Evolutionary conservation across 2,888 invertebrate genomes (phyloP).

Genomic region (Hypena proboscidalis): DNA sequence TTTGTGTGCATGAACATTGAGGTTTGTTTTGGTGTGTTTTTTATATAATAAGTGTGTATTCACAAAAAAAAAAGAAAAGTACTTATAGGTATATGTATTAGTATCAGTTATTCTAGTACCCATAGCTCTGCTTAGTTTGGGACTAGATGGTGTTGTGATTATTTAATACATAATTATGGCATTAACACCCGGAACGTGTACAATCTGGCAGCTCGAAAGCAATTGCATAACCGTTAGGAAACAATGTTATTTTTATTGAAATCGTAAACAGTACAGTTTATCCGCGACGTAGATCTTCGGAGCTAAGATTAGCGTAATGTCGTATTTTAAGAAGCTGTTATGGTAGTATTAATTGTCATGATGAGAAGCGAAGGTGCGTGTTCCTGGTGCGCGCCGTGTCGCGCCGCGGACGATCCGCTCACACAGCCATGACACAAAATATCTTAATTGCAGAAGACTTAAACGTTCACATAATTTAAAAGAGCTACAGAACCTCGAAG

Average conservation of each 20-base stretch:
- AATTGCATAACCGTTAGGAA: constrained; percentile 57
- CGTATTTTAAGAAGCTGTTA: constrained; percentile 64
- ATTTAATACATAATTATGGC: constrained; percentile 28
- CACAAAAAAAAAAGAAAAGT: too few relatives aligned
- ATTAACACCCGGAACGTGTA: constrained; percentile 22
- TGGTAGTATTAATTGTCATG: constrained; percentile 73
- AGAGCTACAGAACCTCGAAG: too few relatives aligned
- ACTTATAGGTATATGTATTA: too few relatives aligned
- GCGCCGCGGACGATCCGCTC: constrained; percentile 12
- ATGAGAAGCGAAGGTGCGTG: constrained; percentile 28
- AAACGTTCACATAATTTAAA: too few relatives aligned
- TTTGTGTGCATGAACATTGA: too few relatives aligned
- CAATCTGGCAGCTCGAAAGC: constrained; percentile 49
- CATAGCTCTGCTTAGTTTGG: too few relatives aligned
- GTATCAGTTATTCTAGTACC: too few relatives aligned
- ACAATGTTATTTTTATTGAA: constrained; percentile 60
- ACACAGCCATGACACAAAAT: too few relatives aligned
- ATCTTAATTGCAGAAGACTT: too few relatives aligned
- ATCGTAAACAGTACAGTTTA: constrained; percentile 54
- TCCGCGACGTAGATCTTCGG: constrained; percentile 55
- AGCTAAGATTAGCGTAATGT: constrained; percentile 65
- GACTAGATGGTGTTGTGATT: too few relatives aligned
- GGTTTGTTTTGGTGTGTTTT: too few relatives aligned
- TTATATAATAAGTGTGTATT: too few relatives aligned
- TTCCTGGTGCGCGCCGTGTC: constrained; percentile 9